Base-by-base conservation (phyloP, 1,140 invertebrate species). In the Heliconius eleuchia region DNA sequence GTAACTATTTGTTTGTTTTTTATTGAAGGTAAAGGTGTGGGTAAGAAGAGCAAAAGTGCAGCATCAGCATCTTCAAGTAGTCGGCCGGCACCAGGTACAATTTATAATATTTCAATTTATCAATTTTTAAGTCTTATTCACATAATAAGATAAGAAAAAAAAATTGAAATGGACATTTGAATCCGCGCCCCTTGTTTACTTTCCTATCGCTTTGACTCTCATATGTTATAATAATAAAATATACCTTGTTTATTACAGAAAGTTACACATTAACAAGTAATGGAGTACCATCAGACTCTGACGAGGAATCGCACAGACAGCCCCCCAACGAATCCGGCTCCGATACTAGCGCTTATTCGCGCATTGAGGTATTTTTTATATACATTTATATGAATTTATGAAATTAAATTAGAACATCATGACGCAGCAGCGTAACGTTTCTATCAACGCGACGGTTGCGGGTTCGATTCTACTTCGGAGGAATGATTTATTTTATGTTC, bases 41-140 rank as follows among this genome's bases (percentile, higher is more conserved):
- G 91, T 18, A 92, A 92, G 85, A 92, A 92, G 85, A 92, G 88
- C 9, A 90, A 88, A 71, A 86, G 80, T 75, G 82, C 82, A 9
- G 76, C 82, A 30, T 82, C 87, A 1, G 82, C 76, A 1, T 83
- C 85, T 18, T 82, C 85, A 42, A 84, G 83, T 71, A 84, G 84
- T 78, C 79, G 82, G 23, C 79, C 81, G 18, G 60, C 81, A 13
- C 81, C 83, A 23, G 77, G 85, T 85, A 70, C 18, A 81, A 77
- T 79, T 42, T 55, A 72, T 57, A 19, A 5, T 52, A 7, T 52
- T 52, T 52, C 18, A 52, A 18, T 18, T 52, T 19, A 37, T 37
- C 6, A 37, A 6, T 52, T 52, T 52, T 19, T 0, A 6, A 6
- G 18, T 52, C 16, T 52, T 46, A 46, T 46, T 46, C 42, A 46